phyloP scores from a whole-genome alignment of 2,888 invertebrate species.

The Ischnura elegans region DNA sequence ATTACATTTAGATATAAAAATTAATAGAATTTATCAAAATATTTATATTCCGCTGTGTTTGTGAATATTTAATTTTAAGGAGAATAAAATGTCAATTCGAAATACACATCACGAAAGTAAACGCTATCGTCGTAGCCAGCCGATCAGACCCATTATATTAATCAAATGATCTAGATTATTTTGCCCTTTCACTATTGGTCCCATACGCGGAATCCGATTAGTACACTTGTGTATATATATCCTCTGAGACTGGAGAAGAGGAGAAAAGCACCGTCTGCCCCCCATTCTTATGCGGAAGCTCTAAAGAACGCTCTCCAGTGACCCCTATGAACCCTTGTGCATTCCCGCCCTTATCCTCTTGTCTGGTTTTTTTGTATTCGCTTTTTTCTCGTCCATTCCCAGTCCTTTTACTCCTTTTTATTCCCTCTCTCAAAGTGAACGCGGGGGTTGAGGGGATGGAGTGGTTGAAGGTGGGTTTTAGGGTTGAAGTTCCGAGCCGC shows the following conservation, averaged over 20 bases:
- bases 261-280: neutral
- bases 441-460: neutral
- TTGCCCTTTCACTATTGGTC: no score
- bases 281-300: neutral
- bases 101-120: no score
- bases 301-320: neutral
- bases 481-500: neutral
- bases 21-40: no score
- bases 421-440: neutral
- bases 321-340: neutral
- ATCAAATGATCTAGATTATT: no score
- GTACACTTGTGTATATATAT: no score
- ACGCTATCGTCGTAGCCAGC: no score
- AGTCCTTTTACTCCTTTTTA: neutral
- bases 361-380: neutral
- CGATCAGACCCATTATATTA: no score
- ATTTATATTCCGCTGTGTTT: no score
- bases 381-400: neutral
- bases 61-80: no score
- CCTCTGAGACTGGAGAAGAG: neutral
- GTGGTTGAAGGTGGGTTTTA: neutral
- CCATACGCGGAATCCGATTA: no score
- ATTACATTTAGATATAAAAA: no score
- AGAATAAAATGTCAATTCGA: no score
- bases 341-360: conserved; percentile 14